Conservation (phyloP, 2,113 vertebrate genomes). For the Strix uralensis region DNA sequence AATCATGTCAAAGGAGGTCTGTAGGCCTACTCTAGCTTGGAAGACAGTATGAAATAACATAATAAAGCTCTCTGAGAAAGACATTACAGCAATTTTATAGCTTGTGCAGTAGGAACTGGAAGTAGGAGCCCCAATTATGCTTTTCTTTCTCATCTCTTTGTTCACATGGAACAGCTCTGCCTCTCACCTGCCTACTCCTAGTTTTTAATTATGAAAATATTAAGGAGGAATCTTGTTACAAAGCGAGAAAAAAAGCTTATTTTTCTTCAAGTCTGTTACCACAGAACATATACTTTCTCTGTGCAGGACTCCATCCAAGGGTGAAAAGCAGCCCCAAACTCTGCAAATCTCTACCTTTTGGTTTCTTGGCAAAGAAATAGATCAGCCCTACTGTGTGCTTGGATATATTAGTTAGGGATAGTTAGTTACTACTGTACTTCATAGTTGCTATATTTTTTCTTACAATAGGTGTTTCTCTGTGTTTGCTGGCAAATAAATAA, state of each 20-base stretch:
- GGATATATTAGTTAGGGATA: not conserved
- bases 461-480: not conserved
- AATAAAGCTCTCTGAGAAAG: not conserved
- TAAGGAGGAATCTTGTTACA: conserved; percentile 3
- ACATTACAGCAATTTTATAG: not conserved
- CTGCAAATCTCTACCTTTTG: not conserved
- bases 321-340: not conserved
- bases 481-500: not conserved
- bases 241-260: not conserved
- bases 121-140: not conserved
- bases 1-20: not conserved
- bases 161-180: conserved; percentile 22
- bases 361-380: not conserved
- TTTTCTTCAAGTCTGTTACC: not conserved
- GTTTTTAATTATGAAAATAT: conserved; percentile 52
- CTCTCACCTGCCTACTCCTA: conserved; percentile 38
- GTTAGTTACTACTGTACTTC: not conserved
- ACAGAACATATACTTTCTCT: not conserved
- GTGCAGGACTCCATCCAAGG: not conserved
- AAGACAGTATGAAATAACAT: not conserved
- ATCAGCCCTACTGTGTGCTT: not conserved
- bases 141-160: conserved; percentile 23
- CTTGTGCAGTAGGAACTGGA: conserved; percentile 1
- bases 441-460: not conserved
- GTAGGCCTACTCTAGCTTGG: not conserved